phyloP scores from a whole-genome alignment of 1,140 invertebrate species.

The Tetramorium parvispinum region DNA sequence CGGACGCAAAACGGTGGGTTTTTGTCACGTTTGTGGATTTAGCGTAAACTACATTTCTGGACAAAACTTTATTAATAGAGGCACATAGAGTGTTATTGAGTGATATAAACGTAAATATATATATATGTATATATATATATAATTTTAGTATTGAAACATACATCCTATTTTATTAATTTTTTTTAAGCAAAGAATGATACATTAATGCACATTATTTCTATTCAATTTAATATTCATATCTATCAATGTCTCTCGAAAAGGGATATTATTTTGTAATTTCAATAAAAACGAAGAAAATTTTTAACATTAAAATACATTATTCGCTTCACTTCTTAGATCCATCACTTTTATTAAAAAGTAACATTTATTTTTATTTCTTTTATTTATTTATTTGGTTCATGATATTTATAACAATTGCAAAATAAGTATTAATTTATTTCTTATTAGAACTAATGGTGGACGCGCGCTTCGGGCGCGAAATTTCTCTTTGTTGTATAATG shows the following conservation, averaged over 20 bases:
- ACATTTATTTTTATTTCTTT: background rate
- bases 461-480: too few species aligned
- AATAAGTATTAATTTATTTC: background rate
- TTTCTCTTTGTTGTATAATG: too few species aligned
- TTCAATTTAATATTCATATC: background rate
- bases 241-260: background rate
- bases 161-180: background rate
- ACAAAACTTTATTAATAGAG: conserved; percentile 34
- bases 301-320: background rate
- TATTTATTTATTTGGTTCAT: background rate
- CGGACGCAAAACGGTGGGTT: conserved; percentile 53
- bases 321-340: too few species aligned
- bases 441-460: background rate
- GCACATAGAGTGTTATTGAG: background rate
- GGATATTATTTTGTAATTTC: background rate
- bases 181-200: background rate
- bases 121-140: too few species aligned
- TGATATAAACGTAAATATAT: background rate
- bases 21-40: conserved; percentile 35
- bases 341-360: background rate
- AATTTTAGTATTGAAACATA: background rate
- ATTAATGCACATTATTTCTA: background rate
- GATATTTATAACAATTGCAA: background rate
- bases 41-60: background rate
- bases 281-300: background rate